Base-by-base conservation (phyloP, 2,113 vertebrate genomes). In the rabbit (Oryctolagus cuniculus) region DNA sequence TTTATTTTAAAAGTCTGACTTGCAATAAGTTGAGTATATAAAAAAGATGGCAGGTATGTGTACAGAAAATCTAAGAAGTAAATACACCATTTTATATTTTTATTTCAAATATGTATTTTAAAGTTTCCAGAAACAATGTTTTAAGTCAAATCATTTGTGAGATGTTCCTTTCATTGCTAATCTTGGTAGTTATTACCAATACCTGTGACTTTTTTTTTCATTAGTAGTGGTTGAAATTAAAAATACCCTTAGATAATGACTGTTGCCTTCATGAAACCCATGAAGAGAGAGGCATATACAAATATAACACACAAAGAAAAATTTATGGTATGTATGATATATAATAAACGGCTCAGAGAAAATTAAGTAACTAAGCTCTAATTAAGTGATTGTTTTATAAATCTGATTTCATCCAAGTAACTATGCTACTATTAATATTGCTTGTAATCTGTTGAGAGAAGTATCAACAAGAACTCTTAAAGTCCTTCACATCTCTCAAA, bases 1-100 rank as follows among this genome's bases (percentile, higher is more conserved):
- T 7, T 79, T 89, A 80, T 73, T 93, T 89, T 94, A 29, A 81
- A 91, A 70, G 77, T n/a, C 17, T 74, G 25, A 49, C 24, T 64
- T 29, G 5, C 17, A 86, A 16, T 61, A 73, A 87, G 6, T 58
- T 16, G 27, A 86, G 75, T 34, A 31, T 19, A 83, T 22, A 64
- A 75, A 77, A 83, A 70, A 49, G 25, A 93, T 51, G 17, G 3
- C 8, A 95, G 49, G 27, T 2, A 34, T 61, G 38, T 64, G 9
- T 44, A 55, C 12, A 69, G 34, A 83, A 77, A 84, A 75, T 84
- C 72, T 93, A 44, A 93, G 10, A 11, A 75, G 15, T 4, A 78
- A 34, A 38, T 10, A 21, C 9, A 24, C 12, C 38, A 34, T 74
- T 79, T n/a, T 5, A 6, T 29, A 29, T 38, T 13, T 75, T 25